phyloP scores from a whole-genome alignment of 2,113 vertebrate genomes.

The Theristicus caerulescens region DNA sequence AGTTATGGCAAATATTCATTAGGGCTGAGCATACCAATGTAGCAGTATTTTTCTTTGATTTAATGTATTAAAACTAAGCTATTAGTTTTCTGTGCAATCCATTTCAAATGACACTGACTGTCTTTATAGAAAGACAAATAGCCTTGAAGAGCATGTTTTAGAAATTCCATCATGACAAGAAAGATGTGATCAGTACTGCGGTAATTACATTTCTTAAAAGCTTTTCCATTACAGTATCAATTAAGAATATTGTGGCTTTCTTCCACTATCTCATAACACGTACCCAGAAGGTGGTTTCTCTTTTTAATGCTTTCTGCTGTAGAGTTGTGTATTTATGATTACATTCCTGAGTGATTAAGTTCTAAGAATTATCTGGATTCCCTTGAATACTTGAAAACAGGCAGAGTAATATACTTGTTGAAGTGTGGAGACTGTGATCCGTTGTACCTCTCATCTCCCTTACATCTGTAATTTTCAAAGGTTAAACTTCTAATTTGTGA shows the following conservation, averaged over 20 bases:
- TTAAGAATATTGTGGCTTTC: slow-evolving; percentile 12
- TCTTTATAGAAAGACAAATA: not conserved
- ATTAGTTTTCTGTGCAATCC: not conserved
- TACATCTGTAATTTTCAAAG: not conserved
- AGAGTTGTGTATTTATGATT: not conserved
- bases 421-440: not conserved
- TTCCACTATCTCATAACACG: not conserved
- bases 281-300: not conserved
- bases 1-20: not conserved
- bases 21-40: not conserved
- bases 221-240: slow-evolving; percentile 20
- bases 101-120: not conserved
- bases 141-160: not conserved
- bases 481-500: not conserved
- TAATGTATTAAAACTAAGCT: not conserved
- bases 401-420: not conserved
- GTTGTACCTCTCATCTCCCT: not conserved
- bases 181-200: not conserved
- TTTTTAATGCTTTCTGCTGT: slow-evolving; percentile 16
- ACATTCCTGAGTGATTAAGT: not conserved
- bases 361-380: not conserved
- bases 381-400: not conserved
- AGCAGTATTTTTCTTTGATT: not conserved
- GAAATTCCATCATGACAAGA: not conserved
- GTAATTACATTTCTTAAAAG: slow-evolving; percentile 51